These are phyloP conservation scores for Sesia bembeciformis DNA, from an alignment of 2,888 invertebrate species.

Conservation along the genomic window DNA sequence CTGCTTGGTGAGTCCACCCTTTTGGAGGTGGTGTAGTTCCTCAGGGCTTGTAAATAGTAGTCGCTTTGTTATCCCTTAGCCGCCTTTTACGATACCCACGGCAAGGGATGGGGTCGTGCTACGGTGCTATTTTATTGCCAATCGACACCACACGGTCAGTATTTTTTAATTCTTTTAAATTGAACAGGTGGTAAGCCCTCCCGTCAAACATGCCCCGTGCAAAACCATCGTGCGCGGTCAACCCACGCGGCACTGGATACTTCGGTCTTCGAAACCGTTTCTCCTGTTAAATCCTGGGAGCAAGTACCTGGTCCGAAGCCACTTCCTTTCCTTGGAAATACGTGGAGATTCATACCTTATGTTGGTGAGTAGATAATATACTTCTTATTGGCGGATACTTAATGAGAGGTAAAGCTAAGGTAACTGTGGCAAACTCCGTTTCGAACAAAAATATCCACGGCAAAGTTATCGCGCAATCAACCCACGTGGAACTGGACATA, in stretches of 20 bases:
- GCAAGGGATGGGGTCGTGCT: no score
- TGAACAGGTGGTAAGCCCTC: slow-evolving; percentile 19
- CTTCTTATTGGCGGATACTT: neutral
- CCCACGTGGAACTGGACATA: no score
- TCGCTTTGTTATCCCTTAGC: no score
- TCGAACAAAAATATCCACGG: neutral
- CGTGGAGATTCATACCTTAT: slow-evolving; percentile 76
- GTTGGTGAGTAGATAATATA: slow-evolving; percentile 63
- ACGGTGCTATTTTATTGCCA: no score
- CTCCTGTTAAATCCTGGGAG: slow-evolving; percentile 59
- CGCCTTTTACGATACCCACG: no score
- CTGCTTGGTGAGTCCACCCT: no score
- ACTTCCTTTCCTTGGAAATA: slow-evolving; percentile 75
- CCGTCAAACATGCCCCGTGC: slow-evolving; percentile 30
- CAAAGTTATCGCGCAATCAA: slow-evolving; percentile 3
- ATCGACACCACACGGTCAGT: slow-evolving; percentile 16
- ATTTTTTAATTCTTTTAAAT: slow-evolving; percentile 3
- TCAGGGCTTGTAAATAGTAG: no score
- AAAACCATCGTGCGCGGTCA: slow-evolving; percentile 45
- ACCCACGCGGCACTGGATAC: slow-evolving; percentile 48
- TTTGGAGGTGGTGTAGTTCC: no score
- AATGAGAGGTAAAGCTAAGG: neutral
- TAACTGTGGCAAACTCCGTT: neutral
- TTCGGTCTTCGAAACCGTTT: slow-evolving; percentile 34
- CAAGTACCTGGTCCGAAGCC: slow-evolving; percentile 76